phyloP scores from a whole-genome alignment of 2,113 vertebrate species.

The Ceyx cyanopectus region DNA sequence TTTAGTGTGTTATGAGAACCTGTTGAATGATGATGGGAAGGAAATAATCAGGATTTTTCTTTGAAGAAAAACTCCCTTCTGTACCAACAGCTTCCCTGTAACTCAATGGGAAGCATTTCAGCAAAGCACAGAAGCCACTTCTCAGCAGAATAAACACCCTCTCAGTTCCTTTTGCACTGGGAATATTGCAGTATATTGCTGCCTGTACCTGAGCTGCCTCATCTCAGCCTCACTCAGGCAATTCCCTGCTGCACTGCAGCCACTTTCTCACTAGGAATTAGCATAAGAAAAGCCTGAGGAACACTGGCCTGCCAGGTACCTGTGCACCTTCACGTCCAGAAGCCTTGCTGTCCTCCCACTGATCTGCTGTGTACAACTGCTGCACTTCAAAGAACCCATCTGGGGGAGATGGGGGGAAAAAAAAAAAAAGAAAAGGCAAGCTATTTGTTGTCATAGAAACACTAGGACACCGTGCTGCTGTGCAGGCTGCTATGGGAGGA shows the following conservation, averaged over 20 bases:
- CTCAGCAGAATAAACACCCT: neutral
- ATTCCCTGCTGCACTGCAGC: neutral
- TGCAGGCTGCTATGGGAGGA: neutral
- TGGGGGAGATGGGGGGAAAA: neutral
- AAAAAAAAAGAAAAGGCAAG: neutral
- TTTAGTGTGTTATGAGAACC: neutral
- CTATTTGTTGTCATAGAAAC: constrained; percentile 74
- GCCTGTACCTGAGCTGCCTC: neutral
- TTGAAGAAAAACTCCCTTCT: neutral
- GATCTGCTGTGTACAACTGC: neutral
- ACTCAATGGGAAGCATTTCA: neutral
- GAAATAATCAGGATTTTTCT: neutral
- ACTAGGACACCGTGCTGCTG: neutral
- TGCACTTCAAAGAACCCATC: neutral
- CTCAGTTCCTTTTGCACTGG: neutral
- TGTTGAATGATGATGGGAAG: neutral
- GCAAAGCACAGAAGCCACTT: neutral
- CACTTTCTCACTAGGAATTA: neutral
- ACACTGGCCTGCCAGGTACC: neutral
- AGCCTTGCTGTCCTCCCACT: neutral
- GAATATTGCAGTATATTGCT: neutral
- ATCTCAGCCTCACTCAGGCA: neutral
- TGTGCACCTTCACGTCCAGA: neutral
- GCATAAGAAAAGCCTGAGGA: neutral
- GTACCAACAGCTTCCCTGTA: neutral